Base-by-base conservation (phyloP, 2,888 invertebrate species). In the Mesoligia furuncula region DNA sequence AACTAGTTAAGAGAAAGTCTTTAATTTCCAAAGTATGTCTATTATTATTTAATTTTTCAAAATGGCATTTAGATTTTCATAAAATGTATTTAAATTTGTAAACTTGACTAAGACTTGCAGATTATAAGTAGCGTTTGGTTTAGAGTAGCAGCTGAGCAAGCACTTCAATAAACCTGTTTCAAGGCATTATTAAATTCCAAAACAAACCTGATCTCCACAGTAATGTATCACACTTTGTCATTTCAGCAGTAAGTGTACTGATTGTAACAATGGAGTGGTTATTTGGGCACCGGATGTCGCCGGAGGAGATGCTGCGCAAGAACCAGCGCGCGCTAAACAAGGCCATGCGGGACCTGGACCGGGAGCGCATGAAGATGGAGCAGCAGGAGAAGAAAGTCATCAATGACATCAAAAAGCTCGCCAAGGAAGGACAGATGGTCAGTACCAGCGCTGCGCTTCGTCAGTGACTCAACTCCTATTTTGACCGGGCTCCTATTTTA, bases 331-430 rank as follows among this genome's bases (percentile, higher is more conserved):
- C 99, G 1, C 97, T 99, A 64, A 99, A 99, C 95, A 99, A 99
- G 97, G 99, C 99, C 0, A 99, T 99, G 98, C 97, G 99, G 11
- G 99, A 99, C 95, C 97, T 99, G 87, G 99, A 99, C 94, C 97
- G 99, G 72, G 99, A 99, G 96, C 98, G 98, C 81, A 97, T 98
- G 95, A 98, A 99, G 93, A 99, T 99, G 99, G 99, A 99, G 94
- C 99, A 99, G 90, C 99, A 99, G 93, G 99, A 99, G 93, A 99
- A 99, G 95, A 99, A 99, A 96, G 98, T 99, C 83, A 99, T 99
- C 82, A 98, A 98, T 0, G 99, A 99, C 93, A 99, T 99, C 84
- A 99, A 99, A 94, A 99, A 99, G 96, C 98, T 99, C 96, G 99
- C 99, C 1, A 99, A 99, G 93, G 99, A 99, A 92, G 99, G 99